phyloP scores from a whole-genome alignment of 2,113 vertebrate species.

The Onychorhynchus coronatus region DNA sequence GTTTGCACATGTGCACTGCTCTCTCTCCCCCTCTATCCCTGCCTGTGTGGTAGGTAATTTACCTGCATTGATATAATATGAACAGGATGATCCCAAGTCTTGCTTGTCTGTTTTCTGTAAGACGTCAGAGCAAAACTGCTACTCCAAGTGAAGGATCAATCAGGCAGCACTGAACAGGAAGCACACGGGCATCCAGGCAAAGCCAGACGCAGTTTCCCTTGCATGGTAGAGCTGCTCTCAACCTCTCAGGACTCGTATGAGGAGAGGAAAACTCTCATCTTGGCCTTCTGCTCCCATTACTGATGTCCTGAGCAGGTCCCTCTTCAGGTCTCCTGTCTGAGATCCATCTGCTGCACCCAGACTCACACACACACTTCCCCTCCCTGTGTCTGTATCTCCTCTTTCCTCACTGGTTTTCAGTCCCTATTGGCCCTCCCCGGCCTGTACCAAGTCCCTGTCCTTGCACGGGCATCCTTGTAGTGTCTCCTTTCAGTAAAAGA shows the following conservation, averaged over 20 bases:
- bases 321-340: not conserved
- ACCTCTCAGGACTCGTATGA: not conserved
- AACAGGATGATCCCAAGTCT: not conserved
- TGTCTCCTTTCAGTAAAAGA: not conserved
- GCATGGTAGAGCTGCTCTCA: not conserved
- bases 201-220: not conserved
- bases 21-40: not conserved
- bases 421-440: not conserved
- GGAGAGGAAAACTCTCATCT: not conserved
- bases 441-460: not conserved
- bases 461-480: not conserved
- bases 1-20: not conserved
- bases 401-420: not conserved
- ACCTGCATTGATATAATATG: not conserved
- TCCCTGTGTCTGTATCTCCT: not conserved
- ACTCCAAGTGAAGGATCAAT: not conserved
- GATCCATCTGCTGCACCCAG: not conserved
- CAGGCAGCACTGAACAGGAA: not conserved
- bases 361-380: not conserved
- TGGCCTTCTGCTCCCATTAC: not conserved
- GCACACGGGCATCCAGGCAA: not conserved
- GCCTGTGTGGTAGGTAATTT: not conserved
- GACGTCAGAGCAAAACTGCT: not conserved
- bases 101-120: not conserved
- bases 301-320: not conserved